Conservation (phyloP, 2,888 invertebrate genomes). For the Tipula vernalis region DNA sequence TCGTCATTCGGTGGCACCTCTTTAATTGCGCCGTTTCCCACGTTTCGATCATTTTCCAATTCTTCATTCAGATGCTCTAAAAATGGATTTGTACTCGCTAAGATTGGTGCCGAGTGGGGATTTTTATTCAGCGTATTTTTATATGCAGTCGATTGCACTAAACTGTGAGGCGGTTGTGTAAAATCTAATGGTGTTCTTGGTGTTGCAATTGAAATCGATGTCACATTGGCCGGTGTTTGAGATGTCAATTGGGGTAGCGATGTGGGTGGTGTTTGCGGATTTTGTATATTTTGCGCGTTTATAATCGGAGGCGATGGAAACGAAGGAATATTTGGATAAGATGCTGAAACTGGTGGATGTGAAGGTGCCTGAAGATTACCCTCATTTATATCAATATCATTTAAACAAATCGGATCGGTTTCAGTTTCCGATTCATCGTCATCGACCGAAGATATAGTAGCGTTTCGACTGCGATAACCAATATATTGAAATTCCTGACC, state of each 20-base stretch:
- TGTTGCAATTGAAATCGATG: not conserved
- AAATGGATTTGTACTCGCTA: conserved; percentile 13
- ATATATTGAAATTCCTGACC: conserved; percentile 43
- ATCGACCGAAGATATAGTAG: conserved; percentile 43
- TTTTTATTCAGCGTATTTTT: not conserved
- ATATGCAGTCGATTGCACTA: not conserved
- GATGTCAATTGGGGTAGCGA: not conserved
- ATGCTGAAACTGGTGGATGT: not conserved
- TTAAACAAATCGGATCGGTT: conserved; percentile 21
- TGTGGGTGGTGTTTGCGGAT: not conserved
- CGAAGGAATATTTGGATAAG: not conserved
- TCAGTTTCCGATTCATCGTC: conserved; percentile 37
- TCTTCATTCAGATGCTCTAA: conserved; percentile 13
- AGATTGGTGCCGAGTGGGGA: not conserved
- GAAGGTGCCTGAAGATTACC: not conserved
- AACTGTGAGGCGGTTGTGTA: not conserved
- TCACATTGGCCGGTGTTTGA: not conserved
- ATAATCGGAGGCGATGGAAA: not conserved
- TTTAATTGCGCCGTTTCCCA: conserved; percentile 14
- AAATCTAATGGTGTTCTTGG: not conserved
- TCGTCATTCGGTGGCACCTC: conserved; percentile 10
- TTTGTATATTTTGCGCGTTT: not conserved
- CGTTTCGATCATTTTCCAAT: conserved; percentile 17
- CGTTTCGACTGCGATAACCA: conserved; percentile 38
- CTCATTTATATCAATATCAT: conserved; percentile 10